Base-by-base conservation (phyloP, 2,113 vertebrate species). In the Calyptomena viridis region DNA sequence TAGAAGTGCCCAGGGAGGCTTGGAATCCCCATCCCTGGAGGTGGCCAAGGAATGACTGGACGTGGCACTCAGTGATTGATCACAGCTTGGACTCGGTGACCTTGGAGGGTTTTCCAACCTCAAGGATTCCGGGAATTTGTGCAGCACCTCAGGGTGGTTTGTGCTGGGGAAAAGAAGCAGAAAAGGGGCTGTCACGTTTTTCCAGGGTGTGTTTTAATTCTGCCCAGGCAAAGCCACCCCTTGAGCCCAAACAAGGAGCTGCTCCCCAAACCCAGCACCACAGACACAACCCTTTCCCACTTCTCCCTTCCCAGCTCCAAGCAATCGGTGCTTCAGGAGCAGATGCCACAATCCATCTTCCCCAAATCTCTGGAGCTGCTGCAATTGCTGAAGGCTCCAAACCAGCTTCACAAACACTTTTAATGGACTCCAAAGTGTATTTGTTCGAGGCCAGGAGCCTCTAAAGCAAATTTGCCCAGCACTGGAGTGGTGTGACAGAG, bases 381-480 rank as follows among this genome's bases (percentile, higher is more conserved):
- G 56, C 9, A 58, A 18, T 28, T 62, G 42, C 72, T 7, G 2
- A 22, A 33, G 19, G 64, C 50, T 86, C 42, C 46, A 30, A 74
- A 69, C 46, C 55, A 83, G 20, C 47, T 44, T 78, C 63, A 35
- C 55, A 18, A 49, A 47, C 49, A 16, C 5, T 84, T 94, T 71
- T 93, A 88, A 92, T 94, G 60, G 79, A 83, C 92, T 83, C 83
- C 63, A 52, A 71, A 71, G 76, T n/a, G 8, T 66, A 74, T 94
- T 93, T 96, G 75, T 68, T 89, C 1, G n/a, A 87, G 92, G 66
- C 55, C 10, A 92, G 67, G 14, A 18, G 42, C 20, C 72, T 71
- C 59, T 14, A 90, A 90, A 95, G 85, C 92, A 94, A 95, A 97
- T 94, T 92, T 94, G 73, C 88, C 91, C 79, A 59, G 14, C 56